Evolutionary conservation across 2,888 invertebrate genomes (phyloP), one percentile per base, ranked within the genome.

Genomic region (Caprella mutica): DNA sequence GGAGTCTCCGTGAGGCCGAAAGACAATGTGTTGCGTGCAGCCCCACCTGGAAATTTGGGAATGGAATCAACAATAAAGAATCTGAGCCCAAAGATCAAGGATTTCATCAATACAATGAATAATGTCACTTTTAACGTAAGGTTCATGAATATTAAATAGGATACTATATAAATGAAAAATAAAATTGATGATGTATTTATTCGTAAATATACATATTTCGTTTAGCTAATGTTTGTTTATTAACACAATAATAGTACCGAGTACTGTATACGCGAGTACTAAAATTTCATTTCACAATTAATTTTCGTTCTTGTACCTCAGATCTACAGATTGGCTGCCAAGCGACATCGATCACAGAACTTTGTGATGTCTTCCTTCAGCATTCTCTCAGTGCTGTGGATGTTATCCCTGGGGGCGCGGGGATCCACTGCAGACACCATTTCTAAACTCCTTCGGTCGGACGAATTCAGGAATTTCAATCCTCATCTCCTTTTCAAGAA

Each of bases 401-500:
- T 78, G 19, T 67, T 78, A 23, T 76, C 77, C 65, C 76, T 77
- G 63, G 78, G 77, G 0, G 71, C 77, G 0, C 54, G 66, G 2
- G 76, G 74, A 1, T 64, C 63, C 2, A 90, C 90, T 0, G 89
- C 90, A 0, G 87, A 86, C 0, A 87, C 89, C 77, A 87, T 91
- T 85, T 89, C 90, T 69, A 87, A 88, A 69, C 80, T 90, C 12
- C 74, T 90, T 0, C 81, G 82, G 67, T 74, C 90, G 17, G 90
- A 90, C 69, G 87, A 90, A 65, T 86, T 89, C 81, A 83, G 87
- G 0, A 86, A 87, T 0, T 90, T 91, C 69, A 91, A 90, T 72
- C 90, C 90, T 0, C 90, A 91, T 71, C 78, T 88, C 67, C 83
- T 87, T 0, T 81, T 89, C 67, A 85, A 85, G 71, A 89, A 89